Evolutionary conservation across 1,140 invertebrate genomes (phyloP), one percentile per base, ranked within the genome.

Genomic region (Cotesia typhae): DNA sequence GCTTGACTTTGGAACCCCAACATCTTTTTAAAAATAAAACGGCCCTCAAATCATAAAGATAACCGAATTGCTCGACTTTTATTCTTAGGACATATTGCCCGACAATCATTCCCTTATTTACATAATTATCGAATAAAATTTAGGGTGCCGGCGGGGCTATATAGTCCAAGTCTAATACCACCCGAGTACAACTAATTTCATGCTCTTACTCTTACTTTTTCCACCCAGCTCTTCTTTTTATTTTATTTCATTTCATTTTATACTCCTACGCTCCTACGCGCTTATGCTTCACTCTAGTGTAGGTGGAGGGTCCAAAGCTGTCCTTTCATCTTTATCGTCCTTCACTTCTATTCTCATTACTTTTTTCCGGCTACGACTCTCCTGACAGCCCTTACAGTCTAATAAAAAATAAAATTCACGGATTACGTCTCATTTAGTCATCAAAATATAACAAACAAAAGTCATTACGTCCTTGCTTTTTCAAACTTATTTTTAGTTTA

Each of bases 51-150:
- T 84, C 84, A 83, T 85, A 85, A 85, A 86, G 84, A 85, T 85
- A 86, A 87, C 83, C 82, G 80, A 86, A 87, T 84, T 79, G 82
- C 79, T 79, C 77, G 76, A 81, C 77, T 85, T 82, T 85, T 83
- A 83, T 84, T 86, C 79, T 78, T 68, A 82, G 82, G 80, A 84
- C 84, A 83, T 84, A 84, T 84, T 85, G 83, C 80, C 79, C 83
- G 82, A 86, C 83, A 85, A 87, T 87, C 85, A 85, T 86, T 85
- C 76, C 64, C 36, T 75, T 81, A 87, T 86, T 87, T 87, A 78
- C 85, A 86, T 87, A 86, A 87, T 86, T 87, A 87, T 85, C 83
- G 78, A 86, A 85, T 86, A 85, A 85, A 87, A 84, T 74, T 74
- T 60, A 37, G 66, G 72, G 64, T 71, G 64, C 52, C 57, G 41